phyloP scores from a whole-genome alignment of 2,888 invertebrate species.

The Cephus pygmeus region DNA sequence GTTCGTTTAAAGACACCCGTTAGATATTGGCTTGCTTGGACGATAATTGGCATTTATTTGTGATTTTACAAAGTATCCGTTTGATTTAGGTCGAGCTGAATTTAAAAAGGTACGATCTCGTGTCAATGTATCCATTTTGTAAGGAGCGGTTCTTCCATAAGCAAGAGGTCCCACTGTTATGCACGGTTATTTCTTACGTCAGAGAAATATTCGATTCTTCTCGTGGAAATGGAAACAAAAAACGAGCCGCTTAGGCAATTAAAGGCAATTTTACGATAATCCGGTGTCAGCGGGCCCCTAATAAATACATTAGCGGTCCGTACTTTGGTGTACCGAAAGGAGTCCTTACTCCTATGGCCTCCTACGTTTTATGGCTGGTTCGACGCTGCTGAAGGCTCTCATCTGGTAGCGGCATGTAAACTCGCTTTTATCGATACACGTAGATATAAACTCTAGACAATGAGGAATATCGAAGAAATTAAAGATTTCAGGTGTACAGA shows the following conservation, averaged over 20 bases:
- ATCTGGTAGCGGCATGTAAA: not conserved
- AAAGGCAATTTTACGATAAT: constrained; percentile 34
- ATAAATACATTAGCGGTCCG: constrained; percentile 31
- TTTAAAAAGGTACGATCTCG: not conserved
- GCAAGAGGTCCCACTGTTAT: not conserved
- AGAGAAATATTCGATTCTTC: not conserved
- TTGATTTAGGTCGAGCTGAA: not conserved
- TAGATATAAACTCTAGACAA: not conserved
- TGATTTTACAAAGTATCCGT: not conserved
- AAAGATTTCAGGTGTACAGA: not conserved
- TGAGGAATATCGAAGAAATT: not conserved
- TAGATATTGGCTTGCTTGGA: not conserved
- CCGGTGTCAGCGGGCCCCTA: constrained; percentile 24
- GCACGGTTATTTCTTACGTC: not conserved
- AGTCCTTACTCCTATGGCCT: constrained; percentile 3
- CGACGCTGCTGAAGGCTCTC: constrained; percentile 6
- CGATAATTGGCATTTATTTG: not conserved
- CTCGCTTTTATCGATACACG: not conserved
- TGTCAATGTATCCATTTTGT: not conserved
- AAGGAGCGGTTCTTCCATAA: not conserved
- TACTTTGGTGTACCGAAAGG: constrained; percentile 5
- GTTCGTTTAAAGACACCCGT: not conserved
- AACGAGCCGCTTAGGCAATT: constrained; percentile 21
- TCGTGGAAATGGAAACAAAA: constrained; percentile 1
- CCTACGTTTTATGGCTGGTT: constrained; percentile 7